A percentile compares a stretch with the other conserved stretches of the same genome.
These are phyloP conservation scores for Plebejus melissa DNA, from an alignment of 2,888 invertebrate species.

Conservation along the genomic window DNA sequence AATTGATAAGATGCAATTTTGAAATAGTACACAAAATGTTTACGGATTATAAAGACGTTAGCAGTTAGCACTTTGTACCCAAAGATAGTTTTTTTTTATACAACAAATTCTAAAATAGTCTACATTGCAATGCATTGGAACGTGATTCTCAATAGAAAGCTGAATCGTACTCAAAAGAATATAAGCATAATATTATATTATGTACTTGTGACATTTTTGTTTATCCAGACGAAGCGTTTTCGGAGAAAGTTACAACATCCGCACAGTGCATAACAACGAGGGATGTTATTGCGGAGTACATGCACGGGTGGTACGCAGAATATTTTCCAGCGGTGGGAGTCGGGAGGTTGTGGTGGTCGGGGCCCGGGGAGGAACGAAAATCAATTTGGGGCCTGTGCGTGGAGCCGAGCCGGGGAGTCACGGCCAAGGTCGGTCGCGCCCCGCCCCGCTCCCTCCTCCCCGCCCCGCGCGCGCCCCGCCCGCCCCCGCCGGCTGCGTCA, in stretches of 20 bases:
- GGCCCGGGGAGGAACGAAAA: constrained; percentile 49
- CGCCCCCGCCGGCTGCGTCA: constrained; percentile 44
- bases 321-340: constrained; percentile 39
- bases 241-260: constrained; percentile 3
- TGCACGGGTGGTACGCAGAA: constrained; percentile 27
- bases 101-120: not conserved
- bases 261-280: constrained; percentile 17
- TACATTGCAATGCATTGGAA: not conserved
- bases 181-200: not conserved
- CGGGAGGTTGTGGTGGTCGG: constrained; percentile 27
- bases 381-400: constrained; percentile 60
- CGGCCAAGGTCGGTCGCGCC: constrained; percentile 71
- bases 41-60: not conserved
- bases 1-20: too few relatives aligned
- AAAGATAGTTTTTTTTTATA: not conserved
- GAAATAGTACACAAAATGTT: not conserved
- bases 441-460: constrained; percentile 32
- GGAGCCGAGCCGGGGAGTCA: constrained; percentile 63
- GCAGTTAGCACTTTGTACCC: not conserved
- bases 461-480: constrained; percentile 41
- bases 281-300: constrained; percentile 7
- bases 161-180: not conserved
- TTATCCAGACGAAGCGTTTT: constrained; percentile 5
- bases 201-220: not conserved
- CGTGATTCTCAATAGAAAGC: not conserved